These are phyloP conservation scores for Heteractis magnifica DNA, from an alignment of 92 coral and sea anemone species.

Conservation along the genomic window DNA sequence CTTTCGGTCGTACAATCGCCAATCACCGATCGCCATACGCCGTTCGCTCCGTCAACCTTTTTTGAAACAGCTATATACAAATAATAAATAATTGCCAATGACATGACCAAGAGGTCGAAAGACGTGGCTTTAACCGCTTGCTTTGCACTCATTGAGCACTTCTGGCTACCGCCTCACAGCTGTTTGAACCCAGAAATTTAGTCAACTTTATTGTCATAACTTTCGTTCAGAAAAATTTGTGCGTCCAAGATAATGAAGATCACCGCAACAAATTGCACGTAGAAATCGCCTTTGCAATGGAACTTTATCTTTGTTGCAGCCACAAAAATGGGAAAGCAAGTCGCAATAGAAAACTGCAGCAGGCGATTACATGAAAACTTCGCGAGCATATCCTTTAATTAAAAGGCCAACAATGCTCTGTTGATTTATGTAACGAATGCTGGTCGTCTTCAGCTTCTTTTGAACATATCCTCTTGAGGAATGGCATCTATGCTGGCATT, in stretches of 20 bases:
- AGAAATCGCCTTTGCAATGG: neutral
- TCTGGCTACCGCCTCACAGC: too few species aligned
- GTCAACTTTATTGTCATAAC: neutral
- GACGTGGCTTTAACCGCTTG: too few species aligned
- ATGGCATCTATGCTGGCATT: constrained; percentile 45
- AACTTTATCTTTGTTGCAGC: neutral
- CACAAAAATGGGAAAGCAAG: neutral
- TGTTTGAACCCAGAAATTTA: neutral
- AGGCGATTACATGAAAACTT: too few species aligned
- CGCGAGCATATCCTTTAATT: neutral
- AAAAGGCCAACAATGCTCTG: neutral
- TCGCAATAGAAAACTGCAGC: neutral
- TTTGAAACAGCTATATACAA: too few species aligned
- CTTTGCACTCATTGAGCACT: too few species aligned
- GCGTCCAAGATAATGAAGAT: neutral
- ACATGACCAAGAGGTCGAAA: too few species aligned
- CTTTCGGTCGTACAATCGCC: too few species aligned
- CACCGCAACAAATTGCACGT: neutral
- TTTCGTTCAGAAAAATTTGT: neutral
- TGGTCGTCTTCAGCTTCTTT: constrained; percentile 7
- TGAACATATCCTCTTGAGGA: constrained; percentile 65
- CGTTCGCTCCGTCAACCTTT: too few species aligned
- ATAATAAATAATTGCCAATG: too few species aligned
- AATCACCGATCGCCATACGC: too few species aligned
- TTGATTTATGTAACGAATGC: neutral